Evolutionary conservation across 2,797 vertebrate species (phyloP), one percentile per base, ranked within the genome.

Genomic region (Denticeps clupeoides): DNA sequence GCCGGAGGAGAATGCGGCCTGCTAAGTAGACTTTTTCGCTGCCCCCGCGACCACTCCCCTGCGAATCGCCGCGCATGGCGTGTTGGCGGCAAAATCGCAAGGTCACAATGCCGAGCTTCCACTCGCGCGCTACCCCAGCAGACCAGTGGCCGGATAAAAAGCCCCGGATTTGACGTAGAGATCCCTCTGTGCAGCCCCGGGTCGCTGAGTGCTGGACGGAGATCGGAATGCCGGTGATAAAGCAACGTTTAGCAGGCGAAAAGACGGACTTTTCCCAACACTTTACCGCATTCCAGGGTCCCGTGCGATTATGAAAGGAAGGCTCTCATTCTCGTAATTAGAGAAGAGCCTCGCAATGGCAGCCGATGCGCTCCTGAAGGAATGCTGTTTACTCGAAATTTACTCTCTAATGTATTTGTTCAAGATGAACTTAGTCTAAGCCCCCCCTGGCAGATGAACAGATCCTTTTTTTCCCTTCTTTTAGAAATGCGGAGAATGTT

Each of bases 241-340:
- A 67, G 72, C 78, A 76, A 76, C 65, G 71, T 75, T 76, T 77
- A 84, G 77, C 10, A 3, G 33, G 13, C 23, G 16, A 9, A 73
- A 76, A 80, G 79, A 75, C 73, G 73, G 77, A 81, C 81, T 82
- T 76, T 74, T 78, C 77, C 80, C 82, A 83, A 82, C 79, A 81
- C 69, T 64, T 59, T 67, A 73, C 77, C 62, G 53, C 56, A 58
- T 56, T 65, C 63, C 54, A 50, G 46, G 46, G 41, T 49, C 58
- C 44, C 26, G 32, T 38, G 41, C 47, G 53, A 55, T 37, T 49
- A 51, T 60, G 55, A 62, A 43, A 43, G 31, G 59, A 57, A 53
- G 56, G 26, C 60, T 55, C 32, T 60, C 16, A 21, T 59, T 50
- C 49, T 42, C 22, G 51, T 62, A 49, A 42, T 55, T 40, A 49